Percentiles rank a stretch among this genome's conserved stretches.
Conservation (phyloP, 2,888 invertebrate genomes). For the Oxyteleia sp. region DNA sequence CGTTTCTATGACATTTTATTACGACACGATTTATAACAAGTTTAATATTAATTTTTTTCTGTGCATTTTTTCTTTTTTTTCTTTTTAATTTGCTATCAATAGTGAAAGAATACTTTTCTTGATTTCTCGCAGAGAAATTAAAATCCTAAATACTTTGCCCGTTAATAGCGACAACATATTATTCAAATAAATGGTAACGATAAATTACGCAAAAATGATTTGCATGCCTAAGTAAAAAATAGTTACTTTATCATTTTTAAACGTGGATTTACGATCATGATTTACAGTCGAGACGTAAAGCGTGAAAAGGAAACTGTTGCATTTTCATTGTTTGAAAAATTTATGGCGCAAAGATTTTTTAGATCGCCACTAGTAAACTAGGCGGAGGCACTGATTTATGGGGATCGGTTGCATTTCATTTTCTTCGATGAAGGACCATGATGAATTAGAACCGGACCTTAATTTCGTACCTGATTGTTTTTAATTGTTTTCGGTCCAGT, state of each 20-base stretch:
- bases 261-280: conserved; percentile 64
- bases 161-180: conserved; percentile 38
- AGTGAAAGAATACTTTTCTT: background rate
- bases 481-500: conserved; percentile 18
- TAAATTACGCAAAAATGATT: conserved; percentile 63
- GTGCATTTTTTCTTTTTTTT: conserved; percentile 4
- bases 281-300: conserved; percentile 55
- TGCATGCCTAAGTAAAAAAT: conserved; percentile 61
- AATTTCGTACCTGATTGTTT: conserved; percentile 26
- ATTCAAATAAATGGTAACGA: conserved; percentile 55
- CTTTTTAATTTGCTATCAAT: background rate
- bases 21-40: conserved; percentile 12
- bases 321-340: conserved; percentile 67
- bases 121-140: background rate
- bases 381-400: conserved; percentile 42
- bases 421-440: conserved; percentile 31
- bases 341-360: conserved; percentile 60
- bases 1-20: conserved; percentile 32
- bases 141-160: conserved; percentile 6
- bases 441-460: conserved; percentile 35
- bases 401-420: conserved; percentile 24
- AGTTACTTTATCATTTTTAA: conserved; percentile 66
- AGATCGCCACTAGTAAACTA: conserved; percentile 52
- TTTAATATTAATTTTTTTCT: conserved; percentile 18
- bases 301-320: conserved; percentile 69